These are phyloP conservation scores for Ceyx melanurus DNA, from an alignment of 2,113 vertebrate species.

Conservation along the genomic window DNA sequence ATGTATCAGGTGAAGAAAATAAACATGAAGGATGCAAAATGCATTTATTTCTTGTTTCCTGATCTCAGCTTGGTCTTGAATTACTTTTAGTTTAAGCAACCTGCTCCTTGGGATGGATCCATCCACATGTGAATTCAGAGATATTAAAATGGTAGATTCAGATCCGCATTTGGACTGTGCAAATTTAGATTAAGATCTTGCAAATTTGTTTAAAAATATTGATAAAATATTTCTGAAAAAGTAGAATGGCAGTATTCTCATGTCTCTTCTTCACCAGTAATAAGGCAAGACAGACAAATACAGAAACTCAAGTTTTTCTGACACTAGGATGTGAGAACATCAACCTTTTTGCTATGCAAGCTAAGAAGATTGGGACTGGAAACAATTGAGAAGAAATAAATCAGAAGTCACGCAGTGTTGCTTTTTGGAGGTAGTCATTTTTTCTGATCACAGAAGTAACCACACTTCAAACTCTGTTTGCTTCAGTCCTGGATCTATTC, in stretches of 20 bases:
- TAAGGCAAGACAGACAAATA: not conserved
- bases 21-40: not conserved
- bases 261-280: not conserved
- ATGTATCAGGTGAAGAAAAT: not conserved
- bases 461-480: constrained; percentile 56
- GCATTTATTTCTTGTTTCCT: not conserved
- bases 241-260: not conserved
- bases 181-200: not conserved
- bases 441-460: constrained; percentile 3
- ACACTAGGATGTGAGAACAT: not conserved
- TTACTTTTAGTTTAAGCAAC: not conserved
- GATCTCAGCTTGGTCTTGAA: not conserved
- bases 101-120: not conserved
- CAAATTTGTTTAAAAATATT: not conserved
- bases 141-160: not conserved
- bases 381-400: constrained; percentile 59
- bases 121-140: not conserved
- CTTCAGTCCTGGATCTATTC: constrained; percentile 40
- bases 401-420: not conserved
- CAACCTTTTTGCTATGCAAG: not conserved
- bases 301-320: not conserved
- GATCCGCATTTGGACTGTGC: not conserved
- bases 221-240: not conserved
- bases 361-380: constrained; percentile 23
- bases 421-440: constrained; percentile 35